phyloP scores from a whole-genome alignment of 2,888 invertebrate genomes.

The Flabesymbios commensalis region DNA sequence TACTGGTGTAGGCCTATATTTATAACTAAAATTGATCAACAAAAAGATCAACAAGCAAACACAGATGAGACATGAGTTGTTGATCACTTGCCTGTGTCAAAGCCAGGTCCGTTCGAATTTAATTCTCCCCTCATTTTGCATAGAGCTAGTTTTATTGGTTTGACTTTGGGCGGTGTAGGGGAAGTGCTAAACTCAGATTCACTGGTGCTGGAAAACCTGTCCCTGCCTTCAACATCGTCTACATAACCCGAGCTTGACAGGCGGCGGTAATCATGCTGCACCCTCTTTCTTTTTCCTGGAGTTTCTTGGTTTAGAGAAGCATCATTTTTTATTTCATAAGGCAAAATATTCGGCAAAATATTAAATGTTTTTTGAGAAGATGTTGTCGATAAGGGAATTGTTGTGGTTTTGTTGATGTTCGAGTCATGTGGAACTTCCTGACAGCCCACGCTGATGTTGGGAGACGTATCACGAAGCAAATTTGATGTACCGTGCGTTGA shows the following conservation, averaged over 20 bases:
- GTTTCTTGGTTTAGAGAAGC: conserved; percentile 44
- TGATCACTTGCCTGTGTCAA: neutral
- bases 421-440: no score
- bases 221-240: conserved; percentile 53
- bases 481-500: no score
- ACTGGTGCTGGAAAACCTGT: conserved; percentile 43
- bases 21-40: no score
- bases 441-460: no score
- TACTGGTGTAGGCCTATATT: no score
- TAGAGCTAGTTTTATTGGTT: conserved; percentile 10
- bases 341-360: no score
- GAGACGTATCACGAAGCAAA: no score
- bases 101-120: neutral
- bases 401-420: no score
- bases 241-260: conserved; percentile 59
- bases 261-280: conserved; percentile 58
- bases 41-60: no score
- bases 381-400: no score
- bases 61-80: neutral
- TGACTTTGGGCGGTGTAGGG: conserved; percentile 32
- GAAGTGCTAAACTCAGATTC: conserved; percentile 42
- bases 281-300: conserved; percentile 47
- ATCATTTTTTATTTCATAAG: neutral
- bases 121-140: neutral
- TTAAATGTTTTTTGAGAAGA: no score